Conservation (phyloP, 2,797 vertebrate species). For the Protonibea diacanthus region DNA sequence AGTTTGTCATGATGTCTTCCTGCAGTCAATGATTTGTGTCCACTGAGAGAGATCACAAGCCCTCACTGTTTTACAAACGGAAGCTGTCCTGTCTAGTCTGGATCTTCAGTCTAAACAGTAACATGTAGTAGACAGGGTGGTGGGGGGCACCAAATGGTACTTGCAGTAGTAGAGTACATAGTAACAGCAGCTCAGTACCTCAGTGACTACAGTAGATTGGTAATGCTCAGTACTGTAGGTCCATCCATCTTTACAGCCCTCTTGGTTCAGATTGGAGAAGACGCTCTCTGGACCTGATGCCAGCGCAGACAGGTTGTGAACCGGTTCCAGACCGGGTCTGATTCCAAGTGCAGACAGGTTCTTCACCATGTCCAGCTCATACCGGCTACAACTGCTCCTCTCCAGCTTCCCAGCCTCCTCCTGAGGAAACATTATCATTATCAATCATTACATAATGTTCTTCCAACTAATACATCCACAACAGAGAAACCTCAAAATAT, state of each 20-base stretch:
- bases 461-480: background rate
- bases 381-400: constrained; percentile 70
- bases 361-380: constrained; percentile 51
- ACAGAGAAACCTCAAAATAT: too few relatives aligned
- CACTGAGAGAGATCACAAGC: background rate
- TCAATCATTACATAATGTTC: background rate
- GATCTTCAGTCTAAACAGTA: constrained; percentile 12
- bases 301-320: constrained; percentile 34
- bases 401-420: background rate
- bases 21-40: constrained; percentile 36
- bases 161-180: background rate
- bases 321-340: constrained; percentile 8
- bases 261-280: constrained; percentile 52
- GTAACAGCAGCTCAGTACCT: constrained; percentile 54
- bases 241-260: constrained; percentile 73
- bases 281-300: constrained; percentile 21
- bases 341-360: constrained; percentile 57
- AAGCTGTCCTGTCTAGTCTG: background rate
- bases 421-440: constrained; percentile 28
- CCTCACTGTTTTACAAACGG: background rate
- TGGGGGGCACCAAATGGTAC: background rate
- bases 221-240: constrained; percentile 65
- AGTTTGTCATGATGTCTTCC: constrained; percentile 1
- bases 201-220: constrained; percentile 66
- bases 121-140: background rate